phyloP scores from a whole-genome alignment of 2,113 vertebrate species.

The Ovis canadensis region DNA sequence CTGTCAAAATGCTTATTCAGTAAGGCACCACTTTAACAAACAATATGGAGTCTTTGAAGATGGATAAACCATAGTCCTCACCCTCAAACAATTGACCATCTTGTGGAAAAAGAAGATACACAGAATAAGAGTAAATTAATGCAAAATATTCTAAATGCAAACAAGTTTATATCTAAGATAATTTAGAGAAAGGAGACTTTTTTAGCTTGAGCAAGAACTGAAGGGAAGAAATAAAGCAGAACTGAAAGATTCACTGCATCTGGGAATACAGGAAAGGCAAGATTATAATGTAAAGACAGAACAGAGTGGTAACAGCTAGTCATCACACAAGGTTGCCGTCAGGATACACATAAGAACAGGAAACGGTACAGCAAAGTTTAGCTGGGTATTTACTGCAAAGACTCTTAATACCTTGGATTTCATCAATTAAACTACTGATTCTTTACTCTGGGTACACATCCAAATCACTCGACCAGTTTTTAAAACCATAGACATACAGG shows the following conservation, averaged over 20 bases:
- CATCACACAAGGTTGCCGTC: neutral
- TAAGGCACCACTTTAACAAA: neutral
- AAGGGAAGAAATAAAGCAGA: conserved; percentile 8
- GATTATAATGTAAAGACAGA: neutral
- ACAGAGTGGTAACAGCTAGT: neutral
- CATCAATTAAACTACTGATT: neutral
- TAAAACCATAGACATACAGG: neutral
- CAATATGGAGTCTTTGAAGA: neutral
- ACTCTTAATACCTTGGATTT: neutral
- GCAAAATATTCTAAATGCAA: neutral
- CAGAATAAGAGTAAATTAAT: neutral
- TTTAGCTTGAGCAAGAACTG: neutral
- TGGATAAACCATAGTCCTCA: neutral
- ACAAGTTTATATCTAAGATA: neutral
- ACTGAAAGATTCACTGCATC: neutral
- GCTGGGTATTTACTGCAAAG: neutral
- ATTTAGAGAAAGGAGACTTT: neutral
- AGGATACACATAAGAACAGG: neutral
- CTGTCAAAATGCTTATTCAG: conserved; percentile 20
- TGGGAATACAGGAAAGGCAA: neutral
- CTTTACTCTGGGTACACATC: neutral
- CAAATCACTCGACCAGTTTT: neutral
- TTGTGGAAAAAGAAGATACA: neutral
- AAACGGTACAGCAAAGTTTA: neutral
- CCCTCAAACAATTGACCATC: neutral